Evolutionary conservation across 2,797 vertebrate species (phyloP).

Genomic region (Austrolebias charrua): DNA sequence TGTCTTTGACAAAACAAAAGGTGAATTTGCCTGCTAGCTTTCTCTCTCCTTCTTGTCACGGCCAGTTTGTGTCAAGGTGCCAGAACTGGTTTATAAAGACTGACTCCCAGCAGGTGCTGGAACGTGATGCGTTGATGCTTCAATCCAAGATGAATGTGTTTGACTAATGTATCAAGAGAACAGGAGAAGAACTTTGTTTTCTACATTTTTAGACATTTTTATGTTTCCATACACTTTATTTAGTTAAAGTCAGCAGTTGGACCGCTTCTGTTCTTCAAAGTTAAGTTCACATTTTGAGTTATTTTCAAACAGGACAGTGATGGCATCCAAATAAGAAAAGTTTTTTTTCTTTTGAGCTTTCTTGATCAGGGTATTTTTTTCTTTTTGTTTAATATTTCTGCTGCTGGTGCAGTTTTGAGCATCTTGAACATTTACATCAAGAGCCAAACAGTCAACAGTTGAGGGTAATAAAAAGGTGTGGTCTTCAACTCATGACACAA

Average conservation of each 20-base stretch:
- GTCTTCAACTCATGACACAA: neutral
- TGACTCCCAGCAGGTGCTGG: conserved; percentile 48
- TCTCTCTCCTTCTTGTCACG: conserved; percentile 52
- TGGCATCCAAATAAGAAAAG: no score
- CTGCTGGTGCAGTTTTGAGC: neutral
- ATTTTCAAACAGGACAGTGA: neutral
- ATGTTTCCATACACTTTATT: neutral
- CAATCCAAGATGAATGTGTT: conserved; percentile 33
- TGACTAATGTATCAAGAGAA: conserved; percentile 15
- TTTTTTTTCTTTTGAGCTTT: no score
- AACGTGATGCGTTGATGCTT: conserved; percentile 26
- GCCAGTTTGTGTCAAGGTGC: conserved; percentile 55
- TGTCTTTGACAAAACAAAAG: conserved; percentile 60
- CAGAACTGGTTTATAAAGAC: conserved; percentile 4
- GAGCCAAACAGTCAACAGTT: neutral
- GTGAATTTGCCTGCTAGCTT: conserved; percentile 63
- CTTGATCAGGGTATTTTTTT: no score
- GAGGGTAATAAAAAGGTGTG: neutral
- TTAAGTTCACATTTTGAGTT: neutral
- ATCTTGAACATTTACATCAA: neutral
- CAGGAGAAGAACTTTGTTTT: neutral
- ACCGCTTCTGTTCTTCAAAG: neutral
- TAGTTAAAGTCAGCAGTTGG: conserved; percentile 5
- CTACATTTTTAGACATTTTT: conserved; percentile 14
- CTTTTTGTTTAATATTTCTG: neutral